Evolutionary conservation across 2,797 vertebrate genomes (phyloP).

Genomic region (Cyclura pinguis): DNA sequence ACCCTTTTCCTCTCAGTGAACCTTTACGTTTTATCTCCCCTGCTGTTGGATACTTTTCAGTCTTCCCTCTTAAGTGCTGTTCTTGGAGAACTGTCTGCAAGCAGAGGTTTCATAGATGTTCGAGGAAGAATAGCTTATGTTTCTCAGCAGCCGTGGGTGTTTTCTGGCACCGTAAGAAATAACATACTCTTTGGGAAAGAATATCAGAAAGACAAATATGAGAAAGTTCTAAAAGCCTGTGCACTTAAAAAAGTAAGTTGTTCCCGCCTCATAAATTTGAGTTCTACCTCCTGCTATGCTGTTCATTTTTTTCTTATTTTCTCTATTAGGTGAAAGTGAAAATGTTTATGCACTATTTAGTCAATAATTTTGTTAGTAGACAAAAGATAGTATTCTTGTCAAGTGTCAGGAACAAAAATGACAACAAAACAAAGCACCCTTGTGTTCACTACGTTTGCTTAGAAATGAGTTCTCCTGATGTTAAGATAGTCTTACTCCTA

Average conservation of each 20-base stretch:
- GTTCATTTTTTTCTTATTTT: background rate
- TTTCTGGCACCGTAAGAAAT: slow-evolving; percentile 93
- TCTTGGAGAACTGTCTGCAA: slow-evolving; percentile 88
- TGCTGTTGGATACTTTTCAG: slow-evolving; percentile 73
- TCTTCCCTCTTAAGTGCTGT: slow-evolving; percentile 92
- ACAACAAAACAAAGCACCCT: background rate
- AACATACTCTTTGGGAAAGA: slow-evolving; percentile 96
- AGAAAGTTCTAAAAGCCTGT: slow-evolving; percentile 90
- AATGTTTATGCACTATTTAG: background rate
- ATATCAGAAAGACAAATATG: slow-evolving; percentile 88
- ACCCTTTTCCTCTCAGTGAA: background rate
- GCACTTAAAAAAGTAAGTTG: slow-evolving; percentile 91
- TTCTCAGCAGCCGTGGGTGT: slow-evolving; percentile 95
- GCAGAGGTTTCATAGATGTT: slow-evolving; percentile 85
- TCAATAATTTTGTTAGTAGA: background rate
- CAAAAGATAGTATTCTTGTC: background rate
- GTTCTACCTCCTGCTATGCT: background rate
- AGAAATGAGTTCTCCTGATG: background rate
- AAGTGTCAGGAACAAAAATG: background rate
- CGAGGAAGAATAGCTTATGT: slow-evolving; percentile 90
- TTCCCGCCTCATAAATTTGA: background rate
- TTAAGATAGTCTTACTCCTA: background rate
- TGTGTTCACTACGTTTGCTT: background rate
- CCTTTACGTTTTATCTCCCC: background rate
- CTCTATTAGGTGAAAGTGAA: background rate